These are phyloP conservation scores for Daboia siamensis DNA, from an alignment of 2,113 vertebrate species.

Conservation along the genomic window DNA sequence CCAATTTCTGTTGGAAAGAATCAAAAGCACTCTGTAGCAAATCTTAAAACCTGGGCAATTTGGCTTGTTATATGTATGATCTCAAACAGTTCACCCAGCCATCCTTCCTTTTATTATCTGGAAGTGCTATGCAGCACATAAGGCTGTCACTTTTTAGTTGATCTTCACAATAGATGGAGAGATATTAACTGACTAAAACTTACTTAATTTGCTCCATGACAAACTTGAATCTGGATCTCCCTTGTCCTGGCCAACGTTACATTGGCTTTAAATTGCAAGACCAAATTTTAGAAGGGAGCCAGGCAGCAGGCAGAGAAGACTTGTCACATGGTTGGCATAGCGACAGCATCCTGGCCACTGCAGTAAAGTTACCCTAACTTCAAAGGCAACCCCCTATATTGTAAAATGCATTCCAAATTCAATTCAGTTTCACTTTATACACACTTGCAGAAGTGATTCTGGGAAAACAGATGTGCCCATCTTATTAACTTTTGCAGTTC, in stretches of 20 bases:
- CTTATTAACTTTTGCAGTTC: not conserved
- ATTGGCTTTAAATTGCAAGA: not conserved
- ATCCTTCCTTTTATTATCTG: not conserved
- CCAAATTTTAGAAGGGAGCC: not conserved
- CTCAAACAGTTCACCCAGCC: not conserved
- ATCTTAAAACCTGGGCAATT: not conserved
- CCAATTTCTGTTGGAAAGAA: not conserved
- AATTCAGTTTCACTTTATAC: not conserved
- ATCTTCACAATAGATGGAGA: not conserved
- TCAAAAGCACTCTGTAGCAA: not conserved
- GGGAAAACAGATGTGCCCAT: not conserved
- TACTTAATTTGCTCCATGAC: not conserved
- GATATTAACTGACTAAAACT: not conserved
- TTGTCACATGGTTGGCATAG: not conserved
- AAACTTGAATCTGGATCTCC: not conserved
- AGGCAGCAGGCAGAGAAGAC: not conserved
- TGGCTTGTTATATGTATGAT: not conserved
- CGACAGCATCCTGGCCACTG: not conserved
- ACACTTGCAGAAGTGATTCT: not conserved
- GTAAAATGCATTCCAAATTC: not conserved
- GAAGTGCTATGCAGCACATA: not conserved
- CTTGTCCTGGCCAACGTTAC: not conserved
- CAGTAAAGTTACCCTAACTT: not conserved
- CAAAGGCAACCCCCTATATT: not conserved
- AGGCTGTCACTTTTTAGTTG: not conserved